Evolutionary conservation across 2,797 vertebrate species (phyloP).

Genomic region (Lateolabrax maculatus): DNA sequence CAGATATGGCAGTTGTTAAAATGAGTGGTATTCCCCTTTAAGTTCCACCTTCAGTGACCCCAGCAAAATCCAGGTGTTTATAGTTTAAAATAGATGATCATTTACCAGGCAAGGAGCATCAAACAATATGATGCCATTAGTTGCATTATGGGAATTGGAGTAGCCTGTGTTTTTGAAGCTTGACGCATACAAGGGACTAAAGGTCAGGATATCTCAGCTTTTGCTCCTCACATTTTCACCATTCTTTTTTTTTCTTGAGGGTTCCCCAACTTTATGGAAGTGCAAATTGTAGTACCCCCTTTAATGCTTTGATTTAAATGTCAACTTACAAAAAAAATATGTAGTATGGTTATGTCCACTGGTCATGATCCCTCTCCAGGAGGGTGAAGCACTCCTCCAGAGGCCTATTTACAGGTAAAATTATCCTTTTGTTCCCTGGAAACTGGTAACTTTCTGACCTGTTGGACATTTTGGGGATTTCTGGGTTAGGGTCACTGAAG

Average conservation of each 20-base stretch:
- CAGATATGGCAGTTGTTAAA: slow-evolving; percentile 58
- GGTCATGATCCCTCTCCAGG: not conserved
- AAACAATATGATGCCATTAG: not conserved
- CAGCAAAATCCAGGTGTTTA: not conserved
- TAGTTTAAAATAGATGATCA: not conserved
- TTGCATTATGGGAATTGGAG: not conserved
- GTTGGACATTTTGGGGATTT: slow-evolving; percentile 15
- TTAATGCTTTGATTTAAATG: not conserved
- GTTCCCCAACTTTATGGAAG: not conserved
- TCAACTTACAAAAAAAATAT: not conserved
- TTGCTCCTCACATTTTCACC: not conserved
- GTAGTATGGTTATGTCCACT: not conserved
- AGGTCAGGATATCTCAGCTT: not conserved
- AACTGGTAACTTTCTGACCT: slow-evolving; percentile 23
- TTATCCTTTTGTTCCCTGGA: slow-evolving; percentile 24
- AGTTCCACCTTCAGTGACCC: slow-evolving; percentile 31
- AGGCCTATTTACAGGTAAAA: not conserved
- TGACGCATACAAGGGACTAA: not conserved
- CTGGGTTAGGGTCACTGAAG: slow-evolving; percentile 38
- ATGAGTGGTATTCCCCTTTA: slow-evolving; percentile 48
- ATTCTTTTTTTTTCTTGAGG: too few relatives aligned
- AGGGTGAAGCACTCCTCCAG: not conserved
- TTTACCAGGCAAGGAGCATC: not conserved
- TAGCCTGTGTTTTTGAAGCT: not conserved
- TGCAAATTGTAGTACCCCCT: not conserved